Conservation (phyloP, 2,888 invertebrate species). For the Alsophila aescularia region DNA sequence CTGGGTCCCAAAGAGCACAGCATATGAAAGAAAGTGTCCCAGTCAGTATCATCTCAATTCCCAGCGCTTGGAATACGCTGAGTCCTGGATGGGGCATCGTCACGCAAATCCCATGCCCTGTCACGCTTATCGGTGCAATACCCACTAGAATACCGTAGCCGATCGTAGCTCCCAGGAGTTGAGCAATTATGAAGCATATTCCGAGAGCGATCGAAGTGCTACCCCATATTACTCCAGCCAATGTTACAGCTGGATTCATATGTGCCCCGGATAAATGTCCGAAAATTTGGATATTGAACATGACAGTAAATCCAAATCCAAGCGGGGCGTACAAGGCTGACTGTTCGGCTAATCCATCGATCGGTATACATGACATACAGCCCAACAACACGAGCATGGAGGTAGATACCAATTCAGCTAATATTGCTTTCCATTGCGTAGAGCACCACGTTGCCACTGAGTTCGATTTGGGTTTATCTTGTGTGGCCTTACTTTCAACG, state of each 20-base stretch:
- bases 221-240: slow-evolving; percentile 86
- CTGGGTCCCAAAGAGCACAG: slow-evolving; percentile 89
- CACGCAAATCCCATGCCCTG: slow-evolving; percentile 82
- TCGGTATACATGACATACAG: slow-evolving; percentile 88
- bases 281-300: slow-evolving; percentile 88
- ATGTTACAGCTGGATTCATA: slow-evolving; percentile 90
- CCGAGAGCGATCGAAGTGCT: slow-evolving; percentile 82
- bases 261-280: slow-evolving; percentile 92
- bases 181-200: slow-evolving; percentile 85
- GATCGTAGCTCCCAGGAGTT: slow-evolving; percentile 87
- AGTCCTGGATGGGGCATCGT: slow-evolving; percentile 83
- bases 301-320: slow-evolving; percentile 88
- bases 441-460: slow-evolving; percentile 48
- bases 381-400: slow-evolving; percentile 88
- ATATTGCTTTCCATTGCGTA: slow-evolving; percentile 52
- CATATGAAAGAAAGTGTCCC: slow-evolving; percentile 86
- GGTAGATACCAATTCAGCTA: slow-evolving; percentile 88
- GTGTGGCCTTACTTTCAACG: slow-evolving; percentile 41
- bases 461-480: slow-evolving; percentile 27
- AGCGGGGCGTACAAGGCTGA: slow-evolving; percentile 80
- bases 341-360: slow-evolving; percentile 60
- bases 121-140: slow-evolving; percentile 72
- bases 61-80: slow-evolving; percentile 79
- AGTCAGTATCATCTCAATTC: slow-evolving; percentile 87
- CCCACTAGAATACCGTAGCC: slow-evolving; percentile 87